These are phyloP conservation scores for Pluvialis apricaria DNA, from an alignment of 2,113 vertebrate species.

Conservation along the genomic window DNA sequence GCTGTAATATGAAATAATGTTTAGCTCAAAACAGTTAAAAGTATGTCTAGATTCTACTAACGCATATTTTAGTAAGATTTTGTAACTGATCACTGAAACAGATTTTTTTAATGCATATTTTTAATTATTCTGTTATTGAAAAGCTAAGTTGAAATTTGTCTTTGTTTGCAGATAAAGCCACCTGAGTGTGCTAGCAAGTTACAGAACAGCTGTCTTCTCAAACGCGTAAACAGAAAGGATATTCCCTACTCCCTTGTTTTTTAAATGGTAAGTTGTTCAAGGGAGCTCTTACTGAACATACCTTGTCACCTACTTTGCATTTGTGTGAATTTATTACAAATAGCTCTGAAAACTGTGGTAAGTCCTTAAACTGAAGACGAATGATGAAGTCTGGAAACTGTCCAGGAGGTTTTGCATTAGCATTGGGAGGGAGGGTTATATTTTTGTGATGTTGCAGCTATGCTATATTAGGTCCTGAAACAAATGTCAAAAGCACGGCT, in stretches of 20 bases:
- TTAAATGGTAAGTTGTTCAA: conserved; percentile 43
- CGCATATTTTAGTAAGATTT: not conserved
- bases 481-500: not conserved
- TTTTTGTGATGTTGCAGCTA: not conserved
- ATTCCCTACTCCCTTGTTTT: not conserved
- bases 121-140: not conserved
- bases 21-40: not conserved
- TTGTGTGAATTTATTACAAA: not conserved
- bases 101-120: not conserved
- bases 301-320: not conserved
- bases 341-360: not conserved
- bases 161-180: conserved; percentile 22
- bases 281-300: not conserved
- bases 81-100: not conserved
- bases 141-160: not conserved
- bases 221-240: not conserved
- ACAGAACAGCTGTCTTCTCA: not conserved
- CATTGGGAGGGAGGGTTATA: not conserved
- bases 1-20: not conserved
- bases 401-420: not conserved
- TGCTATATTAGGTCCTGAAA: not conserved
- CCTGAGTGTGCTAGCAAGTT: not conserved
- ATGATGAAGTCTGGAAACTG: not conserved
- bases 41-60: not conserved
- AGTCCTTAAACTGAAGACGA: not conserved